Base-by-base conservation (phyloP, 2,113 vertebrate genomes). In the Entomyzon cyanotis region DNA sequence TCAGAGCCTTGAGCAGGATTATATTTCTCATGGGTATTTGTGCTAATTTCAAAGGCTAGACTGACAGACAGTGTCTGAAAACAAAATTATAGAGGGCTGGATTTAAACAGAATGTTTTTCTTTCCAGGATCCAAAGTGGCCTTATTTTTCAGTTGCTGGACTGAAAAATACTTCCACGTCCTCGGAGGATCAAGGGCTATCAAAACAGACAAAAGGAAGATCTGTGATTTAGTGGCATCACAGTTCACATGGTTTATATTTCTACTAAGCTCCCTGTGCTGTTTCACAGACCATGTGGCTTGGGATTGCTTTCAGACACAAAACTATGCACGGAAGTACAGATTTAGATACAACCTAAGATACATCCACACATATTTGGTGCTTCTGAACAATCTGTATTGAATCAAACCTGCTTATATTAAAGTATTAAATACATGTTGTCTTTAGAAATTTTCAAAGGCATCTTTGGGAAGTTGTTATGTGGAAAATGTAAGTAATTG, bases 201-300 rank as follows among this genome's bases (percentile, higher is more conserved):
- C 95, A 93, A 98, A 98, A 98, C 97, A 98, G 96, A 97, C 95
- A 97, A 96, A 96, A 95, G 96, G 97, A 97, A 97, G 95, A 97
- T 91, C 83, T 91, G 90, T 88, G 94, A 96, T 93, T 96, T 95
- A 93, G 81, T 92, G 83, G 87, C 93, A 96, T 96, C 94, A 41
- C 44, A 91, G 84, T 91, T 95, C 98, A 98, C 97, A 97, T 98
- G 98, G 97, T 98, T 98, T 73, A 17, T 94, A 97, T 98, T 98
- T 97, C 91, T 73, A 11, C 91, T 98, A 98, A 98, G 97, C 98
- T 96, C 70, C 31, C 89, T 92, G 74, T 82, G 77, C 96, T 92
- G 87, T 97, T 96, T 95, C 92, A 79, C 84, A 97, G 97, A 94
- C 94, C 74, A 47, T 84, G 91, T 81, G 81, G 95, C 96, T 96